Evolutionary conservation across 1,140 invertebrate species (phyloP).

Genomic region (Cataglyphis hispanica): DNA sequence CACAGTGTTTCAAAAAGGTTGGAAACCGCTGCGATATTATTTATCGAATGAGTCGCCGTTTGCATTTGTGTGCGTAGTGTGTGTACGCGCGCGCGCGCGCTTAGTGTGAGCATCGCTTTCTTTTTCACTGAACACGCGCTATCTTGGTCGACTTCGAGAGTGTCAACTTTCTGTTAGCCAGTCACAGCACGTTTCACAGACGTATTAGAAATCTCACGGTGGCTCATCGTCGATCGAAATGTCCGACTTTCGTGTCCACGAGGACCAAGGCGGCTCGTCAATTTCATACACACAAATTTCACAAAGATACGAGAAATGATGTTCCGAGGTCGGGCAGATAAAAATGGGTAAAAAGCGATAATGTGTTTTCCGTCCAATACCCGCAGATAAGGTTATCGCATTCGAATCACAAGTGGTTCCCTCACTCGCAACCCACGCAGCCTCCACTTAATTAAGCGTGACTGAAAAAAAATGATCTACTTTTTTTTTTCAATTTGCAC

Average conservation of each 20-base stretch:
- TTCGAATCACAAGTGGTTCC: conserved; percentile 22
- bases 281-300: not conserved
- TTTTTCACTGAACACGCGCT: conserved; percentile 3
- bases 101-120: not conserved
- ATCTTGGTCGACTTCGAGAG: conserved; percentile 18
- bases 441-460: not conserved
- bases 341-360: conserved; percentile 14
- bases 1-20: no score
- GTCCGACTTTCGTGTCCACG: conserved; percentile 68
- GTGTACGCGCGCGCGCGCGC: no score
- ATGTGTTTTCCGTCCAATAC: not conserved
- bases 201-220: conserved; percentile 73
- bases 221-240: conserved; percentile 61
- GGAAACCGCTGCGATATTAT: not conserved
- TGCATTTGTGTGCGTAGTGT: no score
- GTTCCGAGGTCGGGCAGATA: not conserved
- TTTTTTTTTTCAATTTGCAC: not conserved
- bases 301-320: not conserved
- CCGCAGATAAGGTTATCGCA: conserved; percentile 37
- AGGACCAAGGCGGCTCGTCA: not conserved
- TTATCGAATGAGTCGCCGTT: not conserved
- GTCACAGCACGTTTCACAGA: conserved; percentile 48
- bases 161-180: conserved; percentile 40
- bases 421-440: not conserved
- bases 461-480: not conserved